These are phyloP conservation scores for Cephus nigrinus DNA, from an alignment of 2,888 invertebrate species.

Conservation along the genomic window DNA sequence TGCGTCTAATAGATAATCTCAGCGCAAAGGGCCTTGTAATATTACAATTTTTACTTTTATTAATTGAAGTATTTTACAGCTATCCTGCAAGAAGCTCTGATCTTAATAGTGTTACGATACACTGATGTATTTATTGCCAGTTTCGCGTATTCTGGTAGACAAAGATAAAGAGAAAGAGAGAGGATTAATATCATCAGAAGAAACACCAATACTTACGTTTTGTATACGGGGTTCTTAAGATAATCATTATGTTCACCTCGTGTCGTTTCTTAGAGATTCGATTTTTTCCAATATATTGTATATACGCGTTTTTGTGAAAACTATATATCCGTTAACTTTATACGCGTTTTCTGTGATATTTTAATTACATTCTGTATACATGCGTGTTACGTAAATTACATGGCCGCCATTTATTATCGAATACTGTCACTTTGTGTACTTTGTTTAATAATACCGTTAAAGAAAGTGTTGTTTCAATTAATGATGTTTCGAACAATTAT, in stretches of 20 bases:
- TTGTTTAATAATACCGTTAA: slow-evolving; percentile 12
- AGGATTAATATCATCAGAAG: slow-evolving; percentile 3
- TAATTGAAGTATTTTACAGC: not conserved
- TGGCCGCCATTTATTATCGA: slow-evolving; percentile 22
- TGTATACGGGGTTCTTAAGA: not conserved
- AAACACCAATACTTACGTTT: not conserved
- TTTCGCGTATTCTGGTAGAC: not conserved
- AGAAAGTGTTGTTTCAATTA: slow-evolving; percentile 6
- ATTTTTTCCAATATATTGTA: slow-evolving; percentile 8
- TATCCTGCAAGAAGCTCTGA: not conserved
- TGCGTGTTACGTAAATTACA: slow-evolving; percentile 27
- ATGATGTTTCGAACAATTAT: not conserved
- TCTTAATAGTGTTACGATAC: not conserved
- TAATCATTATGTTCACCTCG: not conserved
- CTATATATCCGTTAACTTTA: slow-evolving; percentile 39
- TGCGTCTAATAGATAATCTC: not conserved
- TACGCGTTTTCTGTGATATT: slow-evolving; percentile 46
- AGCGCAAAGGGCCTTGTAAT: not conserved
- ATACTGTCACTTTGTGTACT: slow-evolving; percentile 21
- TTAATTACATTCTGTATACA: slow-evolving; percentile 40
- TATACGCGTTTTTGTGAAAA: not conserved
- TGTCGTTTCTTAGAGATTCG: not conserved
- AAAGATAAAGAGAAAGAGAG: not conserved
- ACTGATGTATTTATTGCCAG: not conserved
- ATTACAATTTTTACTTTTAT: not conserved